These are phyloP conservation scores for Dynastes hyllus DNA, from an alignment of 2,888 invertebrate species.

Conservation along the genomic window DNA sequence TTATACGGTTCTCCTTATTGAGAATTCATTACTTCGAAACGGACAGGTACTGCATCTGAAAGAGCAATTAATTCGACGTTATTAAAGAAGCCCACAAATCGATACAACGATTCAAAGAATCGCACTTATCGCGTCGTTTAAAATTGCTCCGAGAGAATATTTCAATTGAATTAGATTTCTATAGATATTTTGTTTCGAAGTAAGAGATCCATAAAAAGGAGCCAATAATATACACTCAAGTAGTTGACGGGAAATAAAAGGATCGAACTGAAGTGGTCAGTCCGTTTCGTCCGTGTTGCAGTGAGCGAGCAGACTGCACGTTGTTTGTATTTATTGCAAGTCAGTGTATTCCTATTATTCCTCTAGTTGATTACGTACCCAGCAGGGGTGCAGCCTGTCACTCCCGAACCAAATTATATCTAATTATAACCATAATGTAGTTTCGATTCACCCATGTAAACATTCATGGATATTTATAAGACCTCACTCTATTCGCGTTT, in stretches of 20 bases:
- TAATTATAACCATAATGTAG: slow-evolving; percentile 69
- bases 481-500: slow-evolving; percentile 35
- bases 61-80: slow-evolving; percentile 41
- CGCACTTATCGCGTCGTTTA: slow-evolving; percentile 43
- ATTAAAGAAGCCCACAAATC: slow-evolving; percentile 25
- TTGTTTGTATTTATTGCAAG: slow-evolving; percentile 70
- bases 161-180: slow-evolving; percentile 48
- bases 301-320: slow-evolving; percentile 57
- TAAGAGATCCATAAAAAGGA: slow-evolving; percentile 44
- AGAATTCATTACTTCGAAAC: slow-evolving; percentile 9
- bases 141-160: slow-evolving; percentile 43
- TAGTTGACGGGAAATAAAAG: slow-evolving; percentile 44
- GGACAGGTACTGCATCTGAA: neutral
- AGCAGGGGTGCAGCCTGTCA: slow-evolving; percentile 68
- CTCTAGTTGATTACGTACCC: slow-evolving; percentile 70
- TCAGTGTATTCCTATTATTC: slow-evolving; percentile 71
- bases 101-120: slow-evolving; percentile 35
- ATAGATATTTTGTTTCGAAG: slow-evolving; percentile 49
- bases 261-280: slow-evolving; percentile 44
- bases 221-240: slow-evolving; percentile 37
- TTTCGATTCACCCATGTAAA: slow-evolving; percentile 69
- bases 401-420: slow-evolving; percentile 69
- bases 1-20: neutral
- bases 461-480: slow-evolving; percentile 59
- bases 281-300: slow-evolving; percentile 36